Conservation (phyloP, 2,113 vertebrate species). For the Centropristis striata region DNA sequence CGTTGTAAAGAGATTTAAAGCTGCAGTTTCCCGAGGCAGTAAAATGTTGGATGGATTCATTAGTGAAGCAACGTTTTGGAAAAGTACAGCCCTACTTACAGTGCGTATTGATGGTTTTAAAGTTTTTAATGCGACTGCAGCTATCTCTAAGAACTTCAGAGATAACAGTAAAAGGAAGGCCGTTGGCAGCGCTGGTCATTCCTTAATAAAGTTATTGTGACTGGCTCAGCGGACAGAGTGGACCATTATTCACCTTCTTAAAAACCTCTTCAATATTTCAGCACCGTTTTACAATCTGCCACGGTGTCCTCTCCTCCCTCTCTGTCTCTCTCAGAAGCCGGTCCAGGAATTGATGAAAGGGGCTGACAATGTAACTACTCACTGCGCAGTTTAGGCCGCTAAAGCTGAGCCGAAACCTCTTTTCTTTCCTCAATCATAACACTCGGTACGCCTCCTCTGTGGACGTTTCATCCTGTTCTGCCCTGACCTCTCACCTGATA, state of each 20-base stretch:
- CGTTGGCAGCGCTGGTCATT: slow-evolving; percentile 19
- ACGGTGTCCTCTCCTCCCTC: background rate
- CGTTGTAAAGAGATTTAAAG: background rate
- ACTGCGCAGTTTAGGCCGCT: slow-evolving; percentile 4
- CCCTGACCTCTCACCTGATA: slow-evolving; percentile 31
- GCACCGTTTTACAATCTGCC: slow-evolving; percentile 39
- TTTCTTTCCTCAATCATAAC: slow-evolving; percentile 22
- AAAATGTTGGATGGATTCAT: background rate
- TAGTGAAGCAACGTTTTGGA: background rate
- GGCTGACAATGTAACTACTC: slow-evolving; percentile 27
- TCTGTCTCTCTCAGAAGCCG: slow-evolving; percentile 43
- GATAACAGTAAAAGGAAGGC: background rate
- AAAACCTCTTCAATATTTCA: slow-evolving; percentile 63
- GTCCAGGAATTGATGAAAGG: slow-evolving; percentile 45
- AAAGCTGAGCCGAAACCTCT: background rate
- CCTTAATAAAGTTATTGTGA: slow-evolving; percentile 36
- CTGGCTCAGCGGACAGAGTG: slow-evolving; percentile 17
- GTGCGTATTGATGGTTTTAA: background rate
- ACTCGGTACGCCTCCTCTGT: background rate
- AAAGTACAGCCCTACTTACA: background rate
- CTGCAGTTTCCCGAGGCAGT: background rate
- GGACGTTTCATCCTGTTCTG: slow-evolving; percentile 1
- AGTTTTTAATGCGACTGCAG: background rate
- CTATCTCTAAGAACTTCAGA: background rate
- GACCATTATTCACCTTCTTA: slow-evolving; percentile 57